Evolutionary conservation across 2,888 invertebrate species (phyloP).

Genomic region (Lasius fuliginosus): DNA sequence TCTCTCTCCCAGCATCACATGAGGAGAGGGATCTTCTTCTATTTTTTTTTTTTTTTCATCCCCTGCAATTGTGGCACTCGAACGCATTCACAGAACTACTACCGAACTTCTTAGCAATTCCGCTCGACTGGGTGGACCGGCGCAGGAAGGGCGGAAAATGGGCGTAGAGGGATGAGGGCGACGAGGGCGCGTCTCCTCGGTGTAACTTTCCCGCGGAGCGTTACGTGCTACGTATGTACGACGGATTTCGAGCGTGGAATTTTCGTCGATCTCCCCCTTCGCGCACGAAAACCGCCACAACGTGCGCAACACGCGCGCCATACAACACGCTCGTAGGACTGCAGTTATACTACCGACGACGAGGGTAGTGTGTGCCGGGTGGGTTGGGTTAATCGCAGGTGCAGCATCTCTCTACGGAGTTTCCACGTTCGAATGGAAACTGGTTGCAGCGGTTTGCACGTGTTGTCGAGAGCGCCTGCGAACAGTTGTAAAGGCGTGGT

Average conservation of each 20-base stretch:
- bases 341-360: constrained; percentile 46
- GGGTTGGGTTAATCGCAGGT: constrained; percentile 60
- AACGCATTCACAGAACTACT: constrained; percentile 48
- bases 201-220: constrained; percentile 79
- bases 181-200: constrained; percentile 40
- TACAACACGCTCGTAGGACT: constrained; percentile 28
- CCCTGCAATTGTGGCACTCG: constrained; percentile 43
- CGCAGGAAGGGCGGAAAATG: constrained; percentile 38
- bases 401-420: constrained; percentile 57
- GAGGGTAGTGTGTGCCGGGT: constrained; percentile 7
- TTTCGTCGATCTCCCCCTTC: constrained; percentile 62
- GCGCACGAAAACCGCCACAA: constrained; percentile 41
- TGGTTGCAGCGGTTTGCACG: constrained; percentile 62
- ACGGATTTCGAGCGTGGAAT: constrained; percentile 72
- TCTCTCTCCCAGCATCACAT: background rate
- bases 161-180: constrained; percentile 2
- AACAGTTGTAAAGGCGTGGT: constrained; percentile 64
- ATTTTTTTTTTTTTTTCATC: background rate
- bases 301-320: constrained; percentile 53
- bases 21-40: background rate
- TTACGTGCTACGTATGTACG: constrained; percentile 79
- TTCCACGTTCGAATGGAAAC: constrained; percentile 56
- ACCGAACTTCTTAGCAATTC: constrained; percentile 76
- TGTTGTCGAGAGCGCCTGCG: constrained; percentile 67
- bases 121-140: constrained; percentile 61